phyloP scores from a whole-genome alignment of 2,888 invertebrate species.

The Sphaerophoria taeniata region DNA sequence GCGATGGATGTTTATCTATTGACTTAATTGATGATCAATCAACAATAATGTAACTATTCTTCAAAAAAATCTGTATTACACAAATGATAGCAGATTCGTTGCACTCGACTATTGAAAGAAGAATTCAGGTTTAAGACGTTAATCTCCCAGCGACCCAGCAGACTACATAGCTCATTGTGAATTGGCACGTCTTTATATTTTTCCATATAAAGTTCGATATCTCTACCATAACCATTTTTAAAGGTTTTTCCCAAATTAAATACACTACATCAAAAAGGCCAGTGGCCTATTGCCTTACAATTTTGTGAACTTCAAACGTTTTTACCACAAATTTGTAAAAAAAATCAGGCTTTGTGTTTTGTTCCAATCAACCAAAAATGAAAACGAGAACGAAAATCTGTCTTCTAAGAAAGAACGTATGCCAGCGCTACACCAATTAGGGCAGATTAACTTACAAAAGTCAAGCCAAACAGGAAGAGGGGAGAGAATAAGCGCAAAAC shows the following conservation, averaged over 20 bases:
- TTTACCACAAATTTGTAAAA: no score
- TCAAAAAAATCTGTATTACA: constrained; percentile 22
- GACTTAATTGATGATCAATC: background rate
- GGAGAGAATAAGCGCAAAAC: no score
- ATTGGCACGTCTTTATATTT: constrained; percentile 1
- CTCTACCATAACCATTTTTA: constrained; percentile 36
- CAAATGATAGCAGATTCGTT: constrained; percentile 22
- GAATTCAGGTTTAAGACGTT: constrained; percentile 9
- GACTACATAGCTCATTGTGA: constrained; percentile 18
- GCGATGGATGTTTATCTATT: constrained; percentile 9
- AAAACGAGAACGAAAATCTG: no score
- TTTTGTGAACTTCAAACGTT: no score
- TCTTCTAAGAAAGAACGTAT: no score
- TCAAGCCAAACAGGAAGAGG: no score
- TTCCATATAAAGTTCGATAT: constrained; percentile 36
- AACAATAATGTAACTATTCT: background rate
- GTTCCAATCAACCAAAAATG: no score
- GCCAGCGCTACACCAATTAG: no score
- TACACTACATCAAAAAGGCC: constrained; percentile 19
- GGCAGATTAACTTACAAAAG: no score
- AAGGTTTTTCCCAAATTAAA: constrained; percentile 19
- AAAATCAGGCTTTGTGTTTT: no score
- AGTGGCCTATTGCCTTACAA: no score
- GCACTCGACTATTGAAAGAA: constrained; percentile 31
- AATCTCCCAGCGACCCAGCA: constrained; percentile 21